A percentile compares a stretch with the other conserved stretches of the same genome.
phyloP scores from a whole-genome alignment of 1,140 invertebrate species.

The Pseudobourletiella spinata region DNA sequence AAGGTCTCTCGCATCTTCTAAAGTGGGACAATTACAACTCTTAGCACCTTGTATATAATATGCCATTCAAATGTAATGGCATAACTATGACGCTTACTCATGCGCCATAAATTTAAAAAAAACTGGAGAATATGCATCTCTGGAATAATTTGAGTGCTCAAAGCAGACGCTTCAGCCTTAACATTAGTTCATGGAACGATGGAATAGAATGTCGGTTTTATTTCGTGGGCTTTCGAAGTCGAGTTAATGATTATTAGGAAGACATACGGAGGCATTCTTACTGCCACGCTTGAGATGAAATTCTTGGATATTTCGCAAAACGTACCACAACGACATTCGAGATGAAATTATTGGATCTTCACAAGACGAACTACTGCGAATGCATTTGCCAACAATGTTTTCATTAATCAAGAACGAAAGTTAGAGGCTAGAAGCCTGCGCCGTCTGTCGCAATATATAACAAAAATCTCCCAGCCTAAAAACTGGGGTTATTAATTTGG shows the following conservation, averaged over 20 bases:
- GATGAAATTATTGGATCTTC: slow-evolving; percentile 67
- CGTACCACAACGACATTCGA: slow-evolving; percentile 58
- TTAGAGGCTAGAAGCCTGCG: slow-evolving; percentile 71
- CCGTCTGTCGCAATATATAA: no score
- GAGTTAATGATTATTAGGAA: slow-evolving; percentile 73
- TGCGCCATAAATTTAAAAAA: no score
- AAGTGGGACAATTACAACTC: no score
- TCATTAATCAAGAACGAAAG: slow-evolving; percentile 77
- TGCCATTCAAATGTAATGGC: no score
- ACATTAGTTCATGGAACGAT: slow-evolving; percentile 74
- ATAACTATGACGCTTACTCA: no score
- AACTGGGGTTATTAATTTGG: no score
- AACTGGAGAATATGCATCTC: no score
- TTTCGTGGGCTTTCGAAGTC: slow-evolving; percentile 46
- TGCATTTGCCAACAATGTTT: slow-evolving; percentile 76
- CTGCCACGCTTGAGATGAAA: slow-evolving; percentile 60
- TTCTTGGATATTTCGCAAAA: slow-evolving; percentile 67
- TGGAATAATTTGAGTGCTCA: no score
- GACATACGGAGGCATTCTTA: slow-evolving; percentile 63
- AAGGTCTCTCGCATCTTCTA: no score
- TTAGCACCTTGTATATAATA: no score
- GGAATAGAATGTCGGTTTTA: slow-evolving; percentile 70
- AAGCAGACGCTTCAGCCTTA: slow-evolving; percentile 61
- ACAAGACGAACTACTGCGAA: slow-evolving; percentile 64
- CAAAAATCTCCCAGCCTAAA: no score